These are phyloP conservation scores for Helicoverpa armigera DNA, from an alignment of 1,140 invertebrate genomes.

Conservation along the genomic window DNA sequence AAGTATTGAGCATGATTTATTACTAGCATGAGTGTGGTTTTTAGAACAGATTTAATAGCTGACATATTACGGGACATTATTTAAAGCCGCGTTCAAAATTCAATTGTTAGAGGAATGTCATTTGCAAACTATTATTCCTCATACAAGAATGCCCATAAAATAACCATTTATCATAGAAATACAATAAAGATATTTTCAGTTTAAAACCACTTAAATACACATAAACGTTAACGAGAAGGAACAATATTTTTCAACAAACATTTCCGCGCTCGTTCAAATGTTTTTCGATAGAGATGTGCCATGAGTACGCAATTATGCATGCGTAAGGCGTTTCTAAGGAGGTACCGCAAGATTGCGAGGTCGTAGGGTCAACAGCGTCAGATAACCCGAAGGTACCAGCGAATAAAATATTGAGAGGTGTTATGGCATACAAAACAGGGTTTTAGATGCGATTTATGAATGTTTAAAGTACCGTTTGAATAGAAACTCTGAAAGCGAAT, in stretches of 20 bases:
- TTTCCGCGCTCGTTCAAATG: constrained; percentile 34
- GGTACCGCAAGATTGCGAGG: constrained; percentile 63
- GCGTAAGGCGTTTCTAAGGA: constrained; percentile 60
- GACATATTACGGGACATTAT: not conserved
- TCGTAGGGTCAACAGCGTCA: constrained; percentile 65
- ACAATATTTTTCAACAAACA: constrained; percentile 36
- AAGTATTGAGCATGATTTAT: constrained; percentile 18
- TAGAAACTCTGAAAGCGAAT: constrained; percentile 36
- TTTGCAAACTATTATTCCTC: too few species aligned
- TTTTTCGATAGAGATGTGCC: constrained; percentile 54
- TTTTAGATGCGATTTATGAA: constrained; percentile 43
- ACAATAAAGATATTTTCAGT: not conserved
- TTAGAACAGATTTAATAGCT: constrained; percentile 3
- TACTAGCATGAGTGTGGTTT: not conserved
- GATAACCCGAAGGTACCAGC: constrained; percentile 55
- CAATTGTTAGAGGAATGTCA: not conserved
- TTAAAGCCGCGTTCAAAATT: not conserved
- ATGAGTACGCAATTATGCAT: constrained; percentile 61
- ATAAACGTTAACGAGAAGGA: constrained; percentile 17
- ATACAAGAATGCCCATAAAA: too few species aligned
- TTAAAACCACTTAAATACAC: not conserved
- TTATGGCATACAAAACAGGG: constrained; percentile 58
- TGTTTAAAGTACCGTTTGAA: constrained; percentile 44
- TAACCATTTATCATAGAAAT: not conserved
- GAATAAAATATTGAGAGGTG: constrained; percentile 59